A percentile compares a stretch with the other conserved stretches of the same genome.
phyloP scores from a whole-genome alignment of 2,888 invertebrate species.

The Clistopyga incitator region DNA sequence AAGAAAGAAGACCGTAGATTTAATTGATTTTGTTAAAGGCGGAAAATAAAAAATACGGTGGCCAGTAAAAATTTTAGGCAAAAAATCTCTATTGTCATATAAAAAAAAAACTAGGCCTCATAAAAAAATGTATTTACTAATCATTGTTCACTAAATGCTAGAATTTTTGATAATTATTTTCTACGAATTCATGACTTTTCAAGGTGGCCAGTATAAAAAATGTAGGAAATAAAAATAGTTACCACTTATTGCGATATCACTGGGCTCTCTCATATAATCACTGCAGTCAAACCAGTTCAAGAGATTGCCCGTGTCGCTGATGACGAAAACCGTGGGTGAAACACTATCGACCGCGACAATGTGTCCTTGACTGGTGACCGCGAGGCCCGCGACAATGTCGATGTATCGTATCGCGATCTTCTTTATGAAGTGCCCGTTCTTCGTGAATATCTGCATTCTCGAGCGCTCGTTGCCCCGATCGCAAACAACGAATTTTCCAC shows the following conservation, averaged over 20 bases:
- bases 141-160: no score
- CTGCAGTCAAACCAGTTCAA: constrained; percentile 99
- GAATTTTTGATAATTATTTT: no score
- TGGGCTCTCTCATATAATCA: constrained; percentile 98
- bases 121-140: no score
- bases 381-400: constrained; percentile 96
- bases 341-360: constrained; percentile 99
- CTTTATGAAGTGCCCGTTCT: constrained; percentile 97
- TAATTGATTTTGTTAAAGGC: background rate
- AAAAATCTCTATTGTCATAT: no score
- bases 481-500: constrained; percentile 97
- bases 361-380: constrained; percentile 95
- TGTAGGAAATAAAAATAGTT: constrained; percentile 22
- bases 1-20: background rate
- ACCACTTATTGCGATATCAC: constrained; percentile 98
- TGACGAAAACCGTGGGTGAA: constrained; percentile 97
- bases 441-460: constrained; percentile 98
- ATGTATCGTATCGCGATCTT: constrained; percentile 96
- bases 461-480: constrained; percentile 98
- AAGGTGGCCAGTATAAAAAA: constrained; percentile 37
- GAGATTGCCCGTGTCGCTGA: constrained; percentile 96
- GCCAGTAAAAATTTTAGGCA: no score
- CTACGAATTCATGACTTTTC: no score
- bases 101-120: no score
- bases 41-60: background rate